These are phyloP conservation scores for Ancistrus triradiatus DNA, from an alignment of 2,113 vertebrate genomes.

Conservation along the genomic window DNA sequence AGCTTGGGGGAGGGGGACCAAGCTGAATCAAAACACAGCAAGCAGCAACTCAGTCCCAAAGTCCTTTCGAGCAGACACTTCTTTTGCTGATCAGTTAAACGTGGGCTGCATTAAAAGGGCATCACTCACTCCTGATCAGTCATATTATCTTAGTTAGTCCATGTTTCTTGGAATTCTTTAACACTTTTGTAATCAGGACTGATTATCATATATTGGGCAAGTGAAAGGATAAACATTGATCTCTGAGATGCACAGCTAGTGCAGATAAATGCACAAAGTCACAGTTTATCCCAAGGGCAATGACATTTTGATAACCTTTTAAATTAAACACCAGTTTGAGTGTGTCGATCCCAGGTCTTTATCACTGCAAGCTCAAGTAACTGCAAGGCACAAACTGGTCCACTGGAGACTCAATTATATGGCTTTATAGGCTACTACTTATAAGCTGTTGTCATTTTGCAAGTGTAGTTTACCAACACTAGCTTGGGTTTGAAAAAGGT, in stretches of 20 bases:
- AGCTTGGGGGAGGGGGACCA: conserved; percentile 53
- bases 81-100: neutral
- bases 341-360: too few species aligned
- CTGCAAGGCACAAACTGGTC: conserved; percentile 9
- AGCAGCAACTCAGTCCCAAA: conserved; percentile 11
- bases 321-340: too few species aligned
- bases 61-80: neutral
- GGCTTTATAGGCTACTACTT: too few species aligned
- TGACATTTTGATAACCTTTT: neutral
- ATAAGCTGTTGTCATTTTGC: too few species aligned
- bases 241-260: neutral
- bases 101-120: neutral
- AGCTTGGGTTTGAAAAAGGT: too few species aligned
- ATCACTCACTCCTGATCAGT: conserved; percentile 6
- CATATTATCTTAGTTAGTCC: conserved; percentile 26
- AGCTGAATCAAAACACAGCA: conserved; percentile 55
- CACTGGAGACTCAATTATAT: too few species aligned
- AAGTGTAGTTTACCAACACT: too few species aligned
- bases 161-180: conserved; percentile 18
- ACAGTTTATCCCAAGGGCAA: too few species aligned
- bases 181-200: neutral
- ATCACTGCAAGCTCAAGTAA: too few species aligned
- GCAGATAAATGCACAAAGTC: neutral
- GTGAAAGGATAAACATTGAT: neutral
- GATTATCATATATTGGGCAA: neutral